Evolutionary conservation across 2,797 vertebrate species (phyloP).

Genomic region (Xerus rutilus): DNA sequence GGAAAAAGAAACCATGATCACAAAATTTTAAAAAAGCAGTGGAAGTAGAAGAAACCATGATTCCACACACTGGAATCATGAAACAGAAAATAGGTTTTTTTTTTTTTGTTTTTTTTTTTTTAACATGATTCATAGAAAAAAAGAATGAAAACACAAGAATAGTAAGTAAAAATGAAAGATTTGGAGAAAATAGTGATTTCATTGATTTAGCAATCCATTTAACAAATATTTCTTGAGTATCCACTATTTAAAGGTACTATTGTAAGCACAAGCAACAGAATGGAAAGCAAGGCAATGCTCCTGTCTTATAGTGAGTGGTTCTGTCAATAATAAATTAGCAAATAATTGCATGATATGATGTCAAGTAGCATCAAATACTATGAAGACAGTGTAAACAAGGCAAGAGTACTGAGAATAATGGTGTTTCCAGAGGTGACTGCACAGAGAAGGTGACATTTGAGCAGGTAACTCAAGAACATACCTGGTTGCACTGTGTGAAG

Average conservation of each 20-base stretch:
- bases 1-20: background rate
- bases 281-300: background rate
- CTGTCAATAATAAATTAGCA: background rate
- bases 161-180: background rate
- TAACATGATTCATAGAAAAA: background rate
- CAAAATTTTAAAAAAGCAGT: background rate
- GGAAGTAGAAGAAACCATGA: background rate
- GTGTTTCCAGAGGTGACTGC: background rate
- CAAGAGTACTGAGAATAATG: background rate
- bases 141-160: background rate
- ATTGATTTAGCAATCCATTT: background rate
- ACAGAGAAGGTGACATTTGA: background rate
- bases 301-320: background rate
- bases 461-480: background rate
- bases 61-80: background rate
- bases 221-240: background rate
- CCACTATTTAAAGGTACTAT: background rate
- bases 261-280: background rate
- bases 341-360: background rate
- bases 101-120: background rate
- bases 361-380: background rate
- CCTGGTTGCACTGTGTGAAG: background rate
- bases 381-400: background rate
- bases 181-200: background rate
- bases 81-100: background rate